Evolutionary conservation across 2,797 vertebrate species (phyloP), one percentile per base, ranked within the genome.

Genomic region (Melanotaenia nigrans): DNA sequence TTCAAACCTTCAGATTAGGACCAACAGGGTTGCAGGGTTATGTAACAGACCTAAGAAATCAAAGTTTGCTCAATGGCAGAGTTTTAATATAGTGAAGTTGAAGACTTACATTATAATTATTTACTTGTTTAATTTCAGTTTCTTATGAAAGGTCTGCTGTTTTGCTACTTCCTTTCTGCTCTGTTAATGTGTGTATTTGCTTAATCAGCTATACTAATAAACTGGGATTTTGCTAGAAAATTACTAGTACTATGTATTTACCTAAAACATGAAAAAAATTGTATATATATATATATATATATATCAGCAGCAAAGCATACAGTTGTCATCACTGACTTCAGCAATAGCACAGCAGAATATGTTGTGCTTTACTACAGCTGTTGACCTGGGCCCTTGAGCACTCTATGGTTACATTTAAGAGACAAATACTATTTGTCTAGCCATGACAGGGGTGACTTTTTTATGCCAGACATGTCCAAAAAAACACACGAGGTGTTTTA

Each of bases 401-500:
- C 4, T 53, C 30, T 38, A 36, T 33, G 25, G 35, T 32, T 25
- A 11, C 32, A n/a, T 65, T 77, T 61, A 58, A 32, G 0, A 30
- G 42, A 71, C 60, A 68, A 70, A 56, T 10, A 55, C n/a, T 11
- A 63, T 53, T 38, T 53, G 13, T 77, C 38, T n/a, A n/a, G 60
- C 25, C 22, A 56, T 36, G 20, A 65, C 11, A 60, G 18, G 16
- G 10, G 11, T 60, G 1, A 2, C 3, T 2, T 18, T 65, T 18
- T 16, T 30, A 32, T 54, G 22, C 5, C 30, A 55, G 45, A 51
- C 47, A 61, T 8, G 6, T 35, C 11, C 59, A 68, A 68, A 71
- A 59, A 81, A 57, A 79, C 38, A 59, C 54, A 71, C 25, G 49
- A 5, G 13, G 67, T 65, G 56, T 69, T 51, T 76, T 10, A 42